These are phyloP conservation scores for Rhagonycha fulva DNA, from an alignment of 2,888 invertebrate species.

Conservation along the genomic window DNA sequence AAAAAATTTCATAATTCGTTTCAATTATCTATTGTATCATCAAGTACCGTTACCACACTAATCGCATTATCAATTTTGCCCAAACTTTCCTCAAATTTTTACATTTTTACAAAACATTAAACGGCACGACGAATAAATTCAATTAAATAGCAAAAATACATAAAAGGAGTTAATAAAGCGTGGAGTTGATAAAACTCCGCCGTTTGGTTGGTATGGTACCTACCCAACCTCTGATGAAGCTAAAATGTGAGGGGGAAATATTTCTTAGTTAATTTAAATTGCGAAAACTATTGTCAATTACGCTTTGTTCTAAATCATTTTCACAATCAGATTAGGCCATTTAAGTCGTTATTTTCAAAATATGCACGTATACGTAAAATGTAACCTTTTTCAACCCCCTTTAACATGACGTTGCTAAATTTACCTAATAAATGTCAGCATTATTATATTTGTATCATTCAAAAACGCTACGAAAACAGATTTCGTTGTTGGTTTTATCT, in stretches of 20 bases:
- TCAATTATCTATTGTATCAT: neutral
- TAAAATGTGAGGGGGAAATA: neutral
- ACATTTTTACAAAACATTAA: neutral
- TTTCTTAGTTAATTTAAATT: neutral
- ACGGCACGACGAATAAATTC: neutral
- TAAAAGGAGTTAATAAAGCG: neutral
- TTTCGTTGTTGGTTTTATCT: slow-evolving; percentile 17
- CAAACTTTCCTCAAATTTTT: neutral
- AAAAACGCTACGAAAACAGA: slow-evolving; percentile 33
- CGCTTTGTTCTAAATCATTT: neutral
- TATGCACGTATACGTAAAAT: slow-evolving; percentile 28
- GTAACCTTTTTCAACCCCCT: slow-evolving; percentile 28
- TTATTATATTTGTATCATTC: slow-evolving; percentile 35
- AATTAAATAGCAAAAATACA: neutral
- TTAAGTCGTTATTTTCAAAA: slow-evolving; percentile 12
- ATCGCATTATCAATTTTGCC: neutral
- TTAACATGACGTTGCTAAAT: slow-evolving; percentile 34
- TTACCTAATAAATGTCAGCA: slow-evolving; percentile 35
- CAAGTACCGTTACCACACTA: neutral
- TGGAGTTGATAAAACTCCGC: neutral
- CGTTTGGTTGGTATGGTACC: neutral
- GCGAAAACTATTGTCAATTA: neutral
- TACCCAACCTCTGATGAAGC: neutral
- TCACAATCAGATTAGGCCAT: slow-evolving; percentile 9
- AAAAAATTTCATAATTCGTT: slow-evolving; percentile 2